Evolutionary conservation across 2,888 invertebrate species (phyloP).

Genomic region (Hedya salicella): DNA sequence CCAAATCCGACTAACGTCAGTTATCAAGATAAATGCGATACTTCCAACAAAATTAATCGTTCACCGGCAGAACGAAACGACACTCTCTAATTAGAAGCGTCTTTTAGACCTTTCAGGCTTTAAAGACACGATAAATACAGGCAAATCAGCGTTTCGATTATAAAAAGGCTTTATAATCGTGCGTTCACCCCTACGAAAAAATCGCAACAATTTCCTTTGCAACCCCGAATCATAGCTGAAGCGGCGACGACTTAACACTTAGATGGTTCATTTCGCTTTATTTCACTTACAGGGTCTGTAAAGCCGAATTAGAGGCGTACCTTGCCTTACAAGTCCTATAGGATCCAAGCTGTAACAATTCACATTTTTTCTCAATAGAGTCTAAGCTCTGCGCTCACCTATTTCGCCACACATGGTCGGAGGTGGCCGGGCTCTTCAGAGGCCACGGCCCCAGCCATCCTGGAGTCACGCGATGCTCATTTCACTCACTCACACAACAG

Average conservation of each 20-base stretch:
- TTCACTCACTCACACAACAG: slow-evolving; percentile 63
- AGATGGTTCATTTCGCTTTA: slow-evolving; percentile 16
- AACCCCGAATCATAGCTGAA: not conserved
- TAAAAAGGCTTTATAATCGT: slow-evolving; percentile 1
- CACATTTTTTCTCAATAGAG: not conserved
- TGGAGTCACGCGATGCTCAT: slow-evolving; percentile 69
- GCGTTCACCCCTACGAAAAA: not conserved
- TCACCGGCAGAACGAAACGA: slow-evolving; percentile 9
- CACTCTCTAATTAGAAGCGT: slow-evolving; percentile 18
- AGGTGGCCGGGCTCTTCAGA: slow-evolving; percentile 71
- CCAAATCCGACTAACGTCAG: slow-evolving; percentile 16
- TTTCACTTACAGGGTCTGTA: slow-evolving; percentile 27
- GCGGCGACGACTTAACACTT: slow-evolving; percentile 13
- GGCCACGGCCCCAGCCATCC: slow-evolving; percentile 79
- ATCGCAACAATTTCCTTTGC: not conserved
- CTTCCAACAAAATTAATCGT: slow-evolving; percentile 23
- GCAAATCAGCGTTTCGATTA: not conserved
- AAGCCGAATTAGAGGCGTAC: slow-evolving; percentile 18
- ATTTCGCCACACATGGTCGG: slow-evolving; percentile 75
- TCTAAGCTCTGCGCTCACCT: slow-evolving; percentile 62
- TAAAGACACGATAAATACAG: slow-evolving; percentile 20
- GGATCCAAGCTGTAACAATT: not conserved
- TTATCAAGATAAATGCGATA: slow-evolving; percentile 32
- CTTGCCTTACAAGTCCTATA: slow-evolving; percentile 13
- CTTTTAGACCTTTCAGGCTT: slow-evolving; percentile 20